Base-by-base conservation (phyloP, 1,140 invertebrate genomes). In the Tyrophagus putrescentiae region DNA sequence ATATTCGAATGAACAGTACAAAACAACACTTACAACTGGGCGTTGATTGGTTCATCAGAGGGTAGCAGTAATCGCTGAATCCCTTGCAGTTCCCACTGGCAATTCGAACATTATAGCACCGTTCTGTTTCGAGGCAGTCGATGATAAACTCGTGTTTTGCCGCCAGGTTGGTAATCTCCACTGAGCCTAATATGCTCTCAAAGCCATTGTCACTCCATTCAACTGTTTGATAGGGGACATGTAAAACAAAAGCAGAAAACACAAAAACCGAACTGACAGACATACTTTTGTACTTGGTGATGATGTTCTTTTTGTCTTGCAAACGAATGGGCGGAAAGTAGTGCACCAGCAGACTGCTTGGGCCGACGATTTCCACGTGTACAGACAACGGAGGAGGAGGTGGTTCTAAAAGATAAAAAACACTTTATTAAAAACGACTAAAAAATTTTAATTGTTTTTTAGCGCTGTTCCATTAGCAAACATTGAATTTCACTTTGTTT, bases 271-370 rank as follows among this genome's bases (percentile, higher is more conserved):
- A 28, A 2, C 25, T 29, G 44, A 13, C 23, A 57, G 13, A 33
- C 16, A 33, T 76, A 88, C 85, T 82, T 82, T 84, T 88, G 70
- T 86, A 92, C 75, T 90, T 91, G 23, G 88, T 92, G 66, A 84
- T 82, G 61, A 90, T 82, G 11, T 84, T 78, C 9, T 81, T 81
- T 59, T 82, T 77, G 60, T 77, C 76, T 45, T 72, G 70, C 29
- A 71, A 69, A 7, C 60, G 56, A 52, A 79, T 75, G 18, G 82
- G 79, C 67, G 87, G 85, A 64, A 79, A 76, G 68, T 87, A 83
- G 42, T 79, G 76, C 3, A 92, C 78, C 28, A 78, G 77, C 11
- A 93, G 80, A 1, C 84, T 80, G 50, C 81, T 82, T 34, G 81
- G 81, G 39, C 84, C 84, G 9, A 84, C 85, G 0, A 94, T 88